Evolutionary conservation across 2,113 vertebrate species (phyloP).

Genomic region (Axis porcinus): DNA sequence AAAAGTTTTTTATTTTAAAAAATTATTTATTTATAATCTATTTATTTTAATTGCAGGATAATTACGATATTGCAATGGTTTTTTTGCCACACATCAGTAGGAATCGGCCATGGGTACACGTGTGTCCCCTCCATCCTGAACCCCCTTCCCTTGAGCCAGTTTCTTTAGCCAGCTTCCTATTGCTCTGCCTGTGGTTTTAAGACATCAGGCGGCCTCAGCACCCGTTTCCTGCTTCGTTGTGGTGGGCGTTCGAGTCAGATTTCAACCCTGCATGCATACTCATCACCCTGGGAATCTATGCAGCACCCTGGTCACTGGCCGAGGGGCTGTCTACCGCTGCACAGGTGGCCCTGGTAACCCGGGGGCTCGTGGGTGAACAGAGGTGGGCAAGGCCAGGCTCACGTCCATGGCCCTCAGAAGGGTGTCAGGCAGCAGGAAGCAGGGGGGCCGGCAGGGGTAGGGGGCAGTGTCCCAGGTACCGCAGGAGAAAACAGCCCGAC

Average conservation of each 20-base stretch:
- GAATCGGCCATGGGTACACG: background rate
- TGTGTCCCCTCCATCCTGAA: background rate
- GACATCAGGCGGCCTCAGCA: background rate
- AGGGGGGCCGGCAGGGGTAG: background rate
- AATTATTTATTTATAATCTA: background rate
- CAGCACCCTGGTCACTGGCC: background rate
- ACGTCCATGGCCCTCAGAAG: accelerated
- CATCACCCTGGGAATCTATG: background rate
- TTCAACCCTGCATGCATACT: background rate
- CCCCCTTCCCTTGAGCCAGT: background rate
- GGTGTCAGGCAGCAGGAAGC: background rate
- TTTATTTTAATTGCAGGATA: background rate
- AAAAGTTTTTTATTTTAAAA: background rate
- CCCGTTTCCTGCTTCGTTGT: background rate
- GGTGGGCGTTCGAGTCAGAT: background rate
- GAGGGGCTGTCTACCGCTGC: background rate
- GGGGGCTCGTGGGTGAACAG: background rate
- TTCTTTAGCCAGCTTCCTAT: background rate
- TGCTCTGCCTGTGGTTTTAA: background rate
- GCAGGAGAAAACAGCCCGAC: background rate
- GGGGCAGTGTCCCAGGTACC: background rate
- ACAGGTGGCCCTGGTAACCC: background rate
- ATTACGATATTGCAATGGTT: background rate
- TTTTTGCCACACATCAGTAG: background rate
- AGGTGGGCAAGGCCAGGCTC: background rate